These are phyloP conservation scores for Seira musarum DNA, from an alignment of 2,888 invertebrate species.

Conservation along the genomic window DNA sequence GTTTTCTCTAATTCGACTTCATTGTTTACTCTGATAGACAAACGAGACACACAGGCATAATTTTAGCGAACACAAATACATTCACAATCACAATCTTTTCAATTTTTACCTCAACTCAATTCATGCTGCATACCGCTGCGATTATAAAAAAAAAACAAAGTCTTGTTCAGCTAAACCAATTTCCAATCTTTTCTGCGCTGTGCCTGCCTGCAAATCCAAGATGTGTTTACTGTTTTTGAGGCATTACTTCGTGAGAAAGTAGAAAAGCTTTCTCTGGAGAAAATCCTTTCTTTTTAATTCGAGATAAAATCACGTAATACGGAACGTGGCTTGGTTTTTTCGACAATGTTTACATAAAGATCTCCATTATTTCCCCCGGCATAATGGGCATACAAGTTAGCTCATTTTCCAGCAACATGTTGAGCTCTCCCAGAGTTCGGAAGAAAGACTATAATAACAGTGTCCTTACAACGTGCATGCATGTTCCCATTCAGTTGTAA, in stretches of 20 bases:
- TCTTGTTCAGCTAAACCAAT: no score
- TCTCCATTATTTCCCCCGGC: slow-evolving; percentile 3
- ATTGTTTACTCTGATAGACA: slow-evolving; percentile 6
- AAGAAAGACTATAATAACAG: no score
- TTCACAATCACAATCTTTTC: background rate
- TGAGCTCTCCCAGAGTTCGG: no score
- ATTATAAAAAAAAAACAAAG: no score
- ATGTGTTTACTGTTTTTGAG: no score
- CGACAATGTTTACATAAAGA: background rate
- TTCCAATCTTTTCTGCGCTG: background rate
- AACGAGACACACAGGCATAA: slow-evolving; percentile 7
- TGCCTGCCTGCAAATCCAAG: no score
- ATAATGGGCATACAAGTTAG: no score
- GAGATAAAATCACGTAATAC: background rate
- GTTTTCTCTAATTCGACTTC: background rate
- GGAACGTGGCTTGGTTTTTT: slow-evolving; percentile 1
- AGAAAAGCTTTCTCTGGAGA: slow-evolving; percentile 9
- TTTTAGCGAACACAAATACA: background rate
- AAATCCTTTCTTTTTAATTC: background rate
- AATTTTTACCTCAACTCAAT: background rate
- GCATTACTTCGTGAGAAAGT: background rate
- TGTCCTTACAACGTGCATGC: no score
- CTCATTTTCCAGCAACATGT: no score
- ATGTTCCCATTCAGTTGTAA: no score
- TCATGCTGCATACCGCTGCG: background rate